Evolutionary conservation across 2,888 invertebrate species (phyloP), one percentile per base, ranked within the genome.

Genomic region (Phaedon cochleariae): DNA sequence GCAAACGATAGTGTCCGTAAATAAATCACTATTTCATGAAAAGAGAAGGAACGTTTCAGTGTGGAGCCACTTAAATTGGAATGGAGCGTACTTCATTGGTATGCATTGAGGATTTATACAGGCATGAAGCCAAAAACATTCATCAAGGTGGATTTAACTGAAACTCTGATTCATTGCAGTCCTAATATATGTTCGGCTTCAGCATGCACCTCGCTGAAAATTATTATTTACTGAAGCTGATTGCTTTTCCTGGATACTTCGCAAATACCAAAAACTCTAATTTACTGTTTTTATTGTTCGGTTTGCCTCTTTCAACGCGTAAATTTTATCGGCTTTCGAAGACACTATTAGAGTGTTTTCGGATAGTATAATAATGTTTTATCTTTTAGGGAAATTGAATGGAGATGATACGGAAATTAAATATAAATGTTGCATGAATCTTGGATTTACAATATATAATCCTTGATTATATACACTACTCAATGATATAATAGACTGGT

Each of bases 101-200:
- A 84, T 84, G 84, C 84, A 84, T 84, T 84, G 84, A 83, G 84
- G 84, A 84, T 84, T 84, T 84, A 84, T 84, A 83, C 83, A 83
- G 83, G 84, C 84, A 83, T 82, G 82, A 82, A 83, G 83, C 83
- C 84, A 84, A 84, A 84, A 84, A 83, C 84, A 84, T 84, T 84
- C 84, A 84, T 84, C 84, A 84, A 84, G 83, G 84, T 84, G 84
- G 84, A 84, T 84, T 84, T 84, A 83, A 81, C 83, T 83, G 83
- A 83, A 83, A 83, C 83, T 83, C 82, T 83, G 83, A 84, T 84
- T 83, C 83, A 84, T 84, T 83, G 83, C 83, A 77, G 79, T 79
- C 80, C 81, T 83, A 84, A 84, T 84, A 82, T 84, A 84, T 83
- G 82, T 82, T 82, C 79, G 78, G 82, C 79, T 81, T 81, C 81